These are phyloP conservation scores for Bombylius major DNA, from an alignment of 2,888 invertebrate genomes.

Conservation along the genomic window DNA sequence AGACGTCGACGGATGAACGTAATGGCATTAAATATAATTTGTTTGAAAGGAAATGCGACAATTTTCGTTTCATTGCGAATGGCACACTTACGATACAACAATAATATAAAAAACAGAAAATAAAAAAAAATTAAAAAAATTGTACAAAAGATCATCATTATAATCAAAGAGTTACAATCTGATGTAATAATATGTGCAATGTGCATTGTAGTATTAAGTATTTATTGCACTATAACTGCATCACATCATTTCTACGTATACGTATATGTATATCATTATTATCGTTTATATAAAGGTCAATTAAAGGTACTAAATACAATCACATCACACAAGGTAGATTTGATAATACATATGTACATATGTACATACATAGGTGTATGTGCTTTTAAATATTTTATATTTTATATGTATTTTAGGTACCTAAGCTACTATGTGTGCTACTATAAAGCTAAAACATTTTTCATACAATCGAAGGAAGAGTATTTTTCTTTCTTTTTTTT, in stretches of 20 bases:
- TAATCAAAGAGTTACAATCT: background rate
- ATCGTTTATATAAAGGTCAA: background rate
- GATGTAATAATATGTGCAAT: background rate
- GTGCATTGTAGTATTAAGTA: background rate
- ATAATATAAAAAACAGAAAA: background rate
- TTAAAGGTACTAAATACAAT: background rate
- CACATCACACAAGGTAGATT: background rate
- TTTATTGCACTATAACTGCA: background rate
- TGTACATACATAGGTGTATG: too few relatives aligned
- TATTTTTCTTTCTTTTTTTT: too few relatives aligned
- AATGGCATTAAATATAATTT: constrained; percentile 8
- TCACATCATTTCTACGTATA: background rate
- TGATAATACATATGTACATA: background rate
- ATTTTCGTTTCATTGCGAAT: constrained; percentile 8
- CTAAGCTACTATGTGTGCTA: too few relatives aligned
- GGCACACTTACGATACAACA: constrained; percentile 3
- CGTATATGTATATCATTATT: too few relatives aligned
- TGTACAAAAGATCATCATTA: background rate
- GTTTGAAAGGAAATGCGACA: constrained; percentile 10
- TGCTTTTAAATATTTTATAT: too few relatives aligned
- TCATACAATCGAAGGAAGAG: too few relatives aligned
- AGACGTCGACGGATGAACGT: constrained; percentile 6
- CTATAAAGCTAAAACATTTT: too few relatives aligned
- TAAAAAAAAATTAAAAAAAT: constrained; percentile 2
- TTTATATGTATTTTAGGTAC: too few relatives aligned